Conservation (phyloP, 37 sponge, comb jelly and placozoan genomes). For the Axinella damicornis region DNA sequence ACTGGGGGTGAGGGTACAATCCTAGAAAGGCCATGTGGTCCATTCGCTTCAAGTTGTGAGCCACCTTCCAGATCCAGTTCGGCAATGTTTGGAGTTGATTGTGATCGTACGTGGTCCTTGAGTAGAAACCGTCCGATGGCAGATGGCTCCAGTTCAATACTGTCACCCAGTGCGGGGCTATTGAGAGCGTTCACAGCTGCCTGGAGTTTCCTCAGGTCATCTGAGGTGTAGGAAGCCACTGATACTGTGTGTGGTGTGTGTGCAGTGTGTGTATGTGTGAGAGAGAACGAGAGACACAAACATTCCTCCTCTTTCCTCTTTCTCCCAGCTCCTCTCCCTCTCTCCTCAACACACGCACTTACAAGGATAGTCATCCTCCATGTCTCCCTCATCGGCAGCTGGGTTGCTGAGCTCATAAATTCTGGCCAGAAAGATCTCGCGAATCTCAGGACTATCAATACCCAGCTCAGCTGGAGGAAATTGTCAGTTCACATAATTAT, state of each 20-base stretch:
- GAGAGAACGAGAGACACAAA: slow-evolving; percentile 21
- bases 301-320: background rate
- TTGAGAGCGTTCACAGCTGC: slow-evolving; percentile 62
- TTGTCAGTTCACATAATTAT: background rate
- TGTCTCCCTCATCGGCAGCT: background rate
- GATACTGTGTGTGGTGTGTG: slow-evolving; percentile 4
- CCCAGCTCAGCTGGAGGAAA: slow-evolving; percentile 63
- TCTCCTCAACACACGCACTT: slow-evolving; percentile 8
- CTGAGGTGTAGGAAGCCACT: slow-evolving; percentile 42
- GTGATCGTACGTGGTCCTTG: slow-evolving; percentile 51
- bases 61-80: background rate
- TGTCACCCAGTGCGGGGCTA: slow-evolving; percentile 7
- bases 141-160: slow-evolving; percentile 47
- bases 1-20: background rate
- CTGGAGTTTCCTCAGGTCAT: slow-evolving; percentile 62
- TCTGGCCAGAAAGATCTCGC: slow-evolving; percentile 61
- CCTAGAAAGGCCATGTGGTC: background rate
- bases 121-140: slow-evolving; percentile 40
- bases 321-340: background rate
- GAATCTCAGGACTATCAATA: slow-evolving; percentile 46
- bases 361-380: slow-evolving; percentile 54
- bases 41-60: background rate
- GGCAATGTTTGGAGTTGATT: slow-evolving; percentile 51
- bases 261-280: slow-evolving; percentile 3
- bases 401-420: slow-evolving; percentile 75